Evolutionary conservation across 1,140 invertebrate species (phyloP).

Genomic region (Sarcophaga peregrina): DNA sequence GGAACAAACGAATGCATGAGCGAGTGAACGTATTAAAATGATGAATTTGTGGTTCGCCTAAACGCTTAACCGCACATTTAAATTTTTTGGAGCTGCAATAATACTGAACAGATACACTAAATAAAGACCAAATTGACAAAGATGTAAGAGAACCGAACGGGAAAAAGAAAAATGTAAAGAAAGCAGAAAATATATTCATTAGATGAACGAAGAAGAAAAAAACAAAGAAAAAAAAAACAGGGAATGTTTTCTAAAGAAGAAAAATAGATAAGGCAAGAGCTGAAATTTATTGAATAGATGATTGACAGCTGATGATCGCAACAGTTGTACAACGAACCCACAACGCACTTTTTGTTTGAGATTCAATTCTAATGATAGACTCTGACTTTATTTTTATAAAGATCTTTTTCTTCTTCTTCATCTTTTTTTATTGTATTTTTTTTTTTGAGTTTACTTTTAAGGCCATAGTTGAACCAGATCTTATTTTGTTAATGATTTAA

Average conservation of each 20-base stretch:
- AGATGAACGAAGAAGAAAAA: neutral
- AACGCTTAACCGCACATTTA: slow-evolving; percentile 20
- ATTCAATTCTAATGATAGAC: neutral
- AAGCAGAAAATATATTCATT: neutral
- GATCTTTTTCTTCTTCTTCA: too few species aligned
- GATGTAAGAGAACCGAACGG: neutral
- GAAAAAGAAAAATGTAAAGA: neutral
- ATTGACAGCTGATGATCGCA: slow-evolving; percentile 8
- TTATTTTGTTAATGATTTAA: slow-evolving; percentile 18
- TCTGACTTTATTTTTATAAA: neutral
- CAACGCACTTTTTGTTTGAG: neutral
- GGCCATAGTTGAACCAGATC: neutral
- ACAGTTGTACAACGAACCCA: neutral
- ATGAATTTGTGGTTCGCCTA: slow-evolving; percentile 21
- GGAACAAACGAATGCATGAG: neutral
- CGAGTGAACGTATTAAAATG: neutral
- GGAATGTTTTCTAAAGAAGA: too few species aligned
- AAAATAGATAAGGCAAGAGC: too few species aligned
- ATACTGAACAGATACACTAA: neutral
- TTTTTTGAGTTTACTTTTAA: neutral
- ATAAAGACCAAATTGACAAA: slow-evolving; percentile 15
- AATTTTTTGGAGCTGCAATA: neutral
- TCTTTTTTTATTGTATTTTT: neutral
- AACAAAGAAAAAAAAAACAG: neutral
- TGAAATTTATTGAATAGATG: neutral